A percentile compares a stretch with the other conserved stretches of the same genome.
These are phyloP conservation scores for Lepidotrigona ventralis DNA, from an alignment of 1,140 invertebrate genomes.

Conservation along the genomic window DNA sequence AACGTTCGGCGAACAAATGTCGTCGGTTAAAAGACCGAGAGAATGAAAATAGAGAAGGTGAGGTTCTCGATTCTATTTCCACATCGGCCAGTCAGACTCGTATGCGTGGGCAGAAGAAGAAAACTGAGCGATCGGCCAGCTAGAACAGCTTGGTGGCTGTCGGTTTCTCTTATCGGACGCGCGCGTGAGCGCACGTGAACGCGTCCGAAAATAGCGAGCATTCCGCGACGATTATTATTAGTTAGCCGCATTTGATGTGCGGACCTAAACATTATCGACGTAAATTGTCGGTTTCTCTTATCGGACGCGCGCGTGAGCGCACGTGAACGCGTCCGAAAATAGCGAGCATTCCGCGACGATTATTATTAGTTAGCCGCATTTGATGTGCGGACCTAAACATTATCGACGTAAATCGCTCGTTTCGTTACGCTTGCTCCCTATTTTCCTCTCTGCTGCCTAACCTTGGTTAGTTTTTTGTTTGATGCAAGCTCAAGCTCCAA, in stretches of 20 bases:
- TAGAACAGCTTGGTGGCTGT: constrained; percentile 14
- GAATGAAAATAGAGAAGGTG: constrained; percentile 46
- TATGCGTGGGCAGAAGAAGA: constrained; percentile 55
- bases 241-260: constrained; percentile 34
- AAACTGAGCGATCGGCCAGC: constrained; percentile 43
- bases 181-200: constrained; percentile 34
- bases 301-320: constrained; percentile 37
- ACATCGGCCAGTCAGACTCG: constrained; percentile 30
- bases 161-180: constrained; percentile 51
- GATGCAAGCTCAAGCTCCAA: background rate
- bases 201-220: constrained; percentile 61
- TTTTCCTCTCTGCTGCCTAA: too few relatives aligned
- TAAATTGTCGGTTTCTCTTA: constrained; percentile 43
- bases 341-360: constrained; percentile 61
- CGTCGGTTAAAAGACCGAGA: constrained; percentile 8
- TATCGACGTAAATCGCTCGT: constrained; percentile 24
- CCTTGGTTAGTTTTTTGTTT: background rate
- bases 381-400: constrained; percentile 42
- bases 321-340: constrained; percentile 58
- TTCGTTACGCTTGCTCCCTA: background rate
- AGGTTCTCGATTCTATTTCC: constrained; percentile 56
- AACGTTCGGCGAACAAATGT: background rate
- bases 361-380: constrained; percentile 58
- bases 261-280: constrained; percentile 45
- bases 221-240: constrained; percentile 65